Evolutionary conservation across 2,888 invertebrate species (phyloP).

Genomic region (Ctena decussata): DNA sequence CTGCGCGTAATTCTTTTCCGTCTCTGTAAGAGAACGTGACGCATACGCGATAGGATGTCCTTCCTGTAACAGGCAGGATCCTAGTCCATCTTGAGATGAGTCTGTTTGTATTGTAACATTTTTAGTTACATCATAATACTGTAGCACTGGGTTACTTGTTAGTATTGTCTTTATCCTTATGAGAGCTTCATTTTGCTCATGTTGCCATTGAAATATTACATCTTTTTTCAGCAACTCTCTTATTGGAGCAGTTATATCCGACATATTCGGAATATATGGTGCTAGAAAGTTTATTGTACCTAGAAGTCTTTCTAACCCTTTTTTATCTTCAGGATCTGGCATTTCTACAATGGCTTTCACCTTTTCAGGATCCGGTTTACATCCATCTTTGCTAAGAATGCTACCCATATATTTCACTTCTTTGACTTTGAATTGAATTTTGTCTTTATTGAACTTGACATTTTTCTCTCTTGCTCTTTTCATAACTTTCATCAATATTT

Average conservation of each 20-base stretch:
- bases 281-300: slow-evolving; percentile 60
- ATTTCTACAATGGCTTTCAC: too few species aligned
- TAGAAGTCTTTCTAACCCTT: slow-evolving; percentile 30
- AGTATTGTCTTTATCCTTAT: slow-evolving; percentile 44
- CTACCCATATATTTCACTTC: too few species aligned
- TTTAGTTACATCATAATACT: slow-evolving; percentile 44
- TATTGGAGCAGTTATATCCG: slow-evolving; percentile 54
- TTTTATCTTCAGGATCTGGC: slow-evolving; percentile 50
- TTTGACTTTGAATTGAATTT: too few species aligned
- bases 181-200: slow-evolving; percentile 25
- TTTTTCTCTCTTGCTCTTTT: too few species aligned
- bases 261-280: slow-evolving; percentile 60
- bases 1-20: slow-evolving; percentile 63
- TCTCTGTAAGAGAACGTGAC: slow-evolving; percentile 50
- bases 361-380: too few species aligned
- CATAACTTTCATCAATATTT: too few species aligned
- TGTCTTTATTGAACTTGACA: too few species aligned
- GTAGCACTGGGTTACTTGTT: slow-evolving; percentile 48
- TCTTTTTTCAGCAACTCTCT: slow-evolving; percentile 50
- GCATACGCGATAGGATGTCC: slow-evolving; percentile 60
- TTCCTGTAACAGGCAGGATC: slow-evolving; percentile 52
- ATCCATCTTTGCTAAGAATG: too few species aligned
- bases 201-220: slow-evolving; percentile 12
- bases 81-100: slow-evolving; percentile 57
- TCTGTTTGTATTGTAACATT: slow-evolving; percentile 42